phyloP scores from a whole-genome alignment of 2,888 invertebrate species.

The Philopedon plagiatum region DNA sequence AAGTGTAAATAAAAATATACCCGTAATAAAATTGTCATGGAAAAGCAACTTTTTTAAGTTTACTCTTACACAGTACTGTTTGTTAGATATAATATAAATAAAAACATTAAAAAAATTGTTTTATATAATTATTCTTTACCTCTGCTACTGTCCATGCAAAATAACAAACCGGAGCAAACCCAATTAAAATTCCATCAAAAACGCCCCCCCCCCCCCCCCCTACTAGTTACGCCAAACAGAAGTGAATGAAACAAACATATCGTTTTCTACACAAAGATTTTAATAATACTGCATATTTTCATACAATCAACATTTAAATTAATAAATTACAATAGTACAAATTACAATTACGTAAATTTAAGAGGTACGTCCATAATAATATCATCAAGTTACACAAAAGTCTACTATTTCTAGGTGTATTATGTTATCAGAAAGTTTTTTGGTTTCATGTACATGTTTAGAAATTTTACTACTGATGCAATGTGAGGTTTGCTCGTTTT shows the following conservation, averaged over 20 bases:
- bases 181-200: too few species aligned
- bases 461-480: too few species aligned
- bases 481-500: not conserved
- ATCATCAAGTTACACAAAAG: conserved; percentile 42
- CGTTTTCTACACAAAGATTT: conserved; percentile 58
- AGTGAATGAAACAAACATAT: not conserved
- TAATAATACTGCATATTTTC: conserved; percentile 57
- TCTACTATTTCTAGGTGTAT: conserved; percentile 22
- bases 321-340: conserved; percentile 48
- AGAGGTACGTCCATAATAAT: conserved; percentile 45
- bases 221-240: too few species aligned
- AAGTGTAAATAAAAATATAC: not conserved
- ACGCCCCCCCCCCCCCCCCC: too few species aligned
- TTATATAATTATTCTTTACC: not conserved
- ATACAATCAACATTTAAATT: conserved; percentile 48
- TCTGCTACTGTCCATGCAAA: too few species aligned
- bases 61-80: conserved; percentile 36
- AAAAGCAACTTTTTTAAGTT: conserved; percentile 26
- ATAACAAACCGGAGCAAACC: too few species aligned
- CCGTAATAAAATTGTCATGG: conserved; percentile 15
- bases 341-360: conserved; percentile 28
- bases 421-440: conserved; percentile 7
- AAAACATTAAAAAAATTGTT: conserved; percentile 4
- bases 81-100: conserved; percentile 21
- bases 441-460: too few species aligned